A percentile compares a stretch with the other conserved stretches of the same genome.
phyloP scores from a whole-genome alignment of 2,888 invertebrate species.

The Vannuccia rotundouncinata region DNA sequence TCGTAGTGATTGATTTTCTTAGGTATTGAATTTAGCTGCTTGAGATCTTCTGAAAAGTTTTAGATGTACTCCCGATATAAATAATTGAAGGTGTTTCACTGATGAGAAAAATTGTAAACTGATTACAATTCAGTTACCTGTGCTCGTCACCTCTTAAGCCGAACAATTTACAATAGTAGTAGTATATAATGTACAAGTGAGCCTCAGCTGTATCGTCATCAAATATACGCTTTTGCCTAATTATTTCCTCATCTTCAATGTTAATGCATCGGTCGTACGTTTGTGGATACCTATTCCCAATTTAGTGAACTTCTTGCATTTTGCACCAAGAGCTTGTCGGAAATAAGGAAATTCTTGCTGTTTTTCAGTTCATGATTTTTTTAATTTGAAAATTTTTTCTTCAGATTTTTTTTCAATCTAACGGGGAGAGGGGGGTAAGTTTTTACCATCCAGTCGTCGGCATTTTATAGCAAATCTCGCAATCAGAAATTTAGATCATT shows the following conservation, averaged over 20 bases:
- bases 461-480: not conserved
- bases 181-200: not conserved
- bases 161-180: not conserved
- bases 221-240: not conserved
- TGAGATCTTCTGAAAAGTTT: not conserved
- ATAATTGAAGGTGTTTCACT: not conserved
- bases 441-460: not conserved
- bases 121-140: not conserved
- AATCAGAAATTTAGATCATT: not conserved
- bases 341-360: not conserved
- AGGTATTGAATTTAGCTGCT: not conserved
- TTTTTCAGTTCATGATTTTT: too few species aligned
- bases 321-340: not conserved
- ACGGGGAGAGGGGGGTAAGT: not conserved
- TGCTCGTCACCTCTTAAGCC: not conserved
- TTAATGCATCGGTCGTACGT: not conserved
- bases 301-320: not conserved
- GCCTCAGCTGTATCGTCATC: not conserved
- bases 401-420: not conserved
- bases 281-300: not conserved
- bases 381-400: too few species aligned
- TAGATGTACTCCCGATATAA: not conserved
- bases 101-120: not conserved
- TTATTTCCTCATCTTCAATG: not conserved
- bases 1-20: not conserved